Conservation (phyloP, 1,140 invertebrate species). For the Bombus cullumanus region DNA sequence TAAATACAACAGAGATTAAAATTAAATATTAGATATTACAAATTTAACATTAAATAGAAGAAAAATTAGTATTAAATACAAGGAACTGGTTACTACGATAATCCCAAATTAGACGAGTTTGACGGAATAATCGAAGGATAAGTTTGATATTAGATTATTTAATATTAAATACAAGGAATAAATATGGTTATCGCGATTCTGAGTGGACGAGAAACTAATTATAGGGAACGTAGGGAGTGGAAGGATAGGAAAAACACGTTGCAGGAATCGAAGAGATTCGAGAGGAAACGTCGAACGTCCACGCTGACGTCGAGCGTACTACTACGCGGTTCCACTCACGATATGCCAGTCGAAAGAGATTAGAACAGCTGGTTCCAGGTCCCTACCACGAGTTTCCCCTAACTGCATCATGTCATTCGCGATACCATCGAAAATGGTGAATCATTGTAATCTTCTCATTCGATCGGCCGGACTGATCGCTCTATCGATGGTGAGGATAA, state of each 20-base stretch:
- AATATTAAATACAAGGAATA: background rate
- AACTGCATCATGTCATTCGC: background rate
- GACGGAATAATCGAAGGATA: too few species aligned
- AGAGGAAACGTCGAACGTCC: conserved; percentile 18
- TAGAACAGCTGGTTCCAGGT: conserved; percentile 63
- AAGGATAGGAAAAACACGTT: background rate
- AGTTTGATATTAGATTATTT: background rate
- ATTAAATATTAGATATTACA: background rate
- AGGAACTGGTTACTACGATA: too few species aligned
- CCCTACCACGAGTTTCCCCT: conserved; percentile 57
- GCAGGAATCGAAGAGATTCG: background rate
- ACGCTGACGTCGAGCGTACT: conserved; percentile 59
- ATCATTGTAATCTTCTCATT: too few species aligned
- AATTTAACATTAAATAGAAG: background rate
- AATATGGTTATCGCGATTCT: too few species aligned
- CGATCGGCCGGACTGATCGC: too few species aligned
- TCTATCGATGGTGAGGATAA: background rate
- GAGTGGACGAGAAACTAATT: too few species aligned
- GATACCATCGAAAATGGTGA: conserved; percentile 17
- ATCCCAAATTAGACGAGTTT: too few species aligned
- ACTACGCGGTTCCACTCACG: conserved; percentile 58
- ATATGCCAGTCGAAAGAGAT: conserved; percentile 61
- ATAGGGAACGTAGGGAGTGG: too few species aligned
- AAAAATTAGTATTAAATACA: too few species aligned
- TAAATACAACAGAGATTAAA: background rate